Evolutionary conservation across 2,888 invertebrate species (phyloP), one percentile per base, ranked within the genome.

Genomic region (Byasa hedistus): DNA sequence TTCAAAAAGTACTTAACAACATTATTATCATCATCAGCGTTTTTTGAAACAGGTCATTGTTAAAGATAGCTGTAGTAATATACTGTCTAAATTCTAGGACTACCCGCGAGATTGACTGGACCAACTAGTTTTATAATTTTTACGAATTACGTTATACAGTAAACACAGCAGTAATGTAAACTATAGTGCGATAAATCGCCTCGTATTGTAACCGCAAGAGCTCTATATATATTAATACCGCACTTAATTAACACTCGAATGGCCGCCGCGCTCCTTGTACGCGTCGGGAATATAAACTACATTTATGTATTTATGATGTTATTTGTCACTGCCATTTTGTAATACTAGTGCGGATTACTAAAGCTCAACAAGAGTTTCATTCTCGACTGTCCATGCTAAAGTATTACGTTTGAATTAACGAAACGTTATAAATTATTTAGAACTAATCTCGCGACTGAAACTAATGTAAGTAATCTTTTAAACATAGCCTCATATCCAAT

Each of bases 211-310:
- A 61, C 56, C 65, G 24, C 65, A 61, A 51, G 15, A 57, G 48
- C 51, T 19, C 52, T 54, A 54, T 39, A 61, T 65, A 60, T 65
- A 65, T 65, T 65, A 65, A 65, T 65, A 65, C 32, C 32, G 44
- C 19, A 57, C 56, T 65, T 61, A 65, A 65, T 65, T 65, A 65
- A 65, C 65, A 65, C 61, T 65, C 61, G 61, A 61, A 58, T 39
- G 58, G 59, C 58, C 61, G 56, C 51, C 48, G 57, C 60, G 61
- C 51, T 62, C 24, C 55, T 56, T n/a, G 39, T 32, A 39, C 60
- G 61, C 56, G 60, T 36, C 56, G 48, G 32, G 65, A 65, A 57
- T 65, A 61, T 61, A 61, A 65, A 65, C 36, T 65, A 61, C 60
- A 36, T 56, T 60, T 36, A 57, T 32, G 51, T 60, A 21, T 51